phyloP scores from a whole-genome alignment of 2,113 vertebrate species.

The Psilopsiagon aymara region DNA sequence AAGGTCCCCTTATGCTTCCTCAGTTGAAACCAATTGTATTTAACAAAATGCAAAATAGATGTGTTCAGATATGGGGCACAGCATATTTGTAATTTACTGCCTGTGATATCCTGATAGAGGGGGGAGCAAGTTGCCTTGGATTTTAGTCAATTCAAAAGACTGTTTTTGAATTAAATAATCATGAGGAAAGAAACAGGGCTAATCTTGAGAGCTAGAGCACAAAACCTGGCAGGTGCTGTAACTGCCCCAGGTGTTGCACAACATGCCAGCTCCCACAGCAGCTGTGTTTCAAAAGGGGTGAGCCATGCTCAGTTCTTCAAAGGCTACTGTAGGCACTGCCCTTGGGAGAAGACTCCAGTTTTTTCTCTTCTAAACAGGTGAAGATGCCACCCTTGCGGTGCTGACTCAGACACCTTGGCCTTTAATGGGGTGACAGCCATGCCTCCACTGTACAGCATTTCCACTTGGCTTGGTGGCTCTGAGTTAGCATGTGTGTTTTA shows the following conservation, averaged over 20 bases:
- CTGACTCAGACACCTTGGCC: constrained; percentile 8
- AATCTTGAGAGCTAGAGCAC: background rate
- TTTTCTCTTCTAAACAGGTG: constrained; percentile 12
- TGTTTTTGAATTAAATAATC: background rate
- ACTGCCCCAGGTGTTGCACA: background rate
- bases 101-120: background rate
- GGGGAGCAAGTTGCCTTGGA: background rate
- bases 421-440: background rate
- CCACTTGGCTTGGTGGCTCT: background rate
- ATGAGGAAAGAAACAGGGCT: background rate
- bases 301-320: constrained; percentile 34
- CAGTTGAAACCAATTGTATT: background rate
- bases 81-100: background rate
- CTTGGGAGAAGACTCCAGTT: background rate
- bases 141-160: background rate
- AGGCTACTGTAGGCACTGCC: constrained; percentile 26
- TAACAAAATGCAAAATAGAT: background rate
- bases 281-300: constrained; percentile 6
- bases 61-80: background rate
- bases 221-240: background rate
- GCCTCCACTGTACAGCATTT: background rate
- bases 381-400: background rate
- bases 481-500: background rate
- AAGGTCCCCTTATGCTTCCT: background rate
- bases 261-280: background rate